Evolutionary conservation across 2,888 invertebrate genomes (phyloP).

Genomic region (Hermaeophaga mercurialis): DNA sequence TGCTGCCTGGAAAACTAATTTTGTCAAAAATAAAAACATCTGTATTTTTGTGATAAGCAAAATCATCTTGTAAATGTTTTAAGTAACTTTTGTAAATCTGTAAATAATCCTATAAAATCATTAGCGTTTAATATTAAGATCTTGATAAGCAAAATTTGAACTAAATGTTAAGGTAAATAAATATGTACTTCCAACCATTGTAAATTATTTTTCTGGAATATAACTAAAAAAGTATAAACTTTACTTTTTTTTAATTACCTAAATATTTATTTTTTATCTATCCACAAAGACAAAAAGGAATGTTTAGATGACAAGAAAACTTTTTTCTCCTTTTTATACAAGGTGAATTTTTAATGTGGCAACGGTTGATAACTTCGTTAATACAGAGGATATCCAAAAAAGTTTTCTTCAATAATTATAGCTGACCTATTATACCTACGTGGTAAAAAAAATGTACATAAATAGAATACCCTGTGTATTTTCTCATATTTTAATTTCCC

Average conservation of each 20-base stretch:
- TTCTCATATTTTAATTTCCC: too few relatives aligned
- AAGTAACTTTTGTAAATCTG: slow-evolving; percentile 44
- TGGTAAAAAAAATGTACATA: too few relatives aligned
- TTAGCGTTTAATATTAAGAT: not conserved
- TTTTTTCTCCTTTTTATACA: too few relatives aligned
- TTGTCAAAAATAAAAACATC: not conserved
- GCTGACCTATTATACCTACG: too few relatives aligned
- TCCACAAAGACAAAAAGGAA: too few relatives aligned
- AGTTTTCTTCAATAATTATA: too few relatives aligned
- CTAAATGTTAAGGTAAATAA: slow-evolving; percentile 40
- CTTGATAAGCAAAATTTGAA: slow-evolving; percentile 8
- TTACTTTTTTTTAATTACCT: not conserved
- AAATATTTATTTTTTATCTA: too few relatives aligned
- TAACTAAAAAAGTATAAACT: slow-evolving; percentile 16
- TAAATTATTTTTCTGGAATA: slow-evolving; percentile 48
- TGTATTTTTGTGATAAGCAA: slow-evolving; percentile 36
- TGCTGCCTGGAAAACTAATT: not conserved
- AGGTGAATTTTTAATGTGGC: too few relatives aligned
- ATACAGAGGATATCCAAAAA: too few relatives aligned
- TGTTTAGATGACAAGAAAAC: too few relatives aligned
- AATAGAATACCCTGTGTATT: too few relatives aligned
- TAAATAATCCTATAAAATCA: slow-evolving; percentile 37
- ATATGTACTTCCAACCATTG: slow-evolving; percentile 43
- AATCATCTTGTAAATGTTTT: slow-evolving; percentile 20
- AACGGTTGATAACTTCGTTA: too few relatives aligned